Base-by-base conservation (phyloP, 2,888 invertebrate genomes). In the Ctenicera cuprea region DNA sequence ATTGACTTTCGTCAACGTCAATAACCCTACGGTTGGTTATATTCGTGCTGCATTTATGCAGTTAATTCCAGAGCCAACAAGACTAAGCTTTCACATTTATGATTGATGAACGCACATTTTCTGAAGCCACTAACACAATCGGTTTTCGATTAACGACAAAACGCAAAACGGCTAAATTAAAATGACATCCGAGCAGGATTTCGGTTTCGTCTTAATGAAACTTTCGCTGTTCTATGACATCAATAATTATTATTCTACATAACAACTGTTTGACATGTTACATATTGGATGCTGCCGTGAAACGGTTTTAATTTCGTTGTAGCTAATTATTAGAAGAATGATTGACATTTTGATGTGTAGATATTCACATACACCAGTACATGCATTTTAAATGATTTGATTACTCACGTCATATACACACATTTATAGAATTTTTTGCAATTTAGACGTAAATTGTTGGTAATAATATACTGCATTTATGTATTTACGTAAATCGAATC, bases 111-210 rank as follows among this genome's bases (percentile, higher is more conserved):
- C 30, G 54, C 30, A 9, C n/a, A 30, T 48, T 50, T 54, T 54
- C 54, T 54, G 22, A 12, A 33, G 54, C 33, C 54, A 54, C 12
- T n/a, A 9, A 30, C 54, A 54, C 54, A 54, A 54, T 54, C 54
- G 54, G 54, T 54, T 54, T 54, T 54, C 54, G 54, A 54, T 54
- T 54, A 54, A 54, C 30, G 54, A 54, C 54, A 54, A 30, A 54
- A 54, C 54, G 54, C 30, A 54, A 54, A 54, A 54, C 54, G 54
- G 54, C 8, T 54, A 54, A 54, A 54, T 54, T 54, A 54, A 54
- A 54, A 30, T 14, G 54, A 54, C 54, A 54, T 54, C 54, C 33
- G 26, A 54, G 18, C 11, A 18, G n/a, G 54, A 54, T 54, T 54
- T 54, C 14, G 20, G 54, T 54, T 54, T 16, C 30, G 14, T 48